Evolutionary conservation across 1,140 invertebrate genomes (phyloP), one percentile per base, ranked within the genome.

Genomic region (Cephus cinctus): DNA sequence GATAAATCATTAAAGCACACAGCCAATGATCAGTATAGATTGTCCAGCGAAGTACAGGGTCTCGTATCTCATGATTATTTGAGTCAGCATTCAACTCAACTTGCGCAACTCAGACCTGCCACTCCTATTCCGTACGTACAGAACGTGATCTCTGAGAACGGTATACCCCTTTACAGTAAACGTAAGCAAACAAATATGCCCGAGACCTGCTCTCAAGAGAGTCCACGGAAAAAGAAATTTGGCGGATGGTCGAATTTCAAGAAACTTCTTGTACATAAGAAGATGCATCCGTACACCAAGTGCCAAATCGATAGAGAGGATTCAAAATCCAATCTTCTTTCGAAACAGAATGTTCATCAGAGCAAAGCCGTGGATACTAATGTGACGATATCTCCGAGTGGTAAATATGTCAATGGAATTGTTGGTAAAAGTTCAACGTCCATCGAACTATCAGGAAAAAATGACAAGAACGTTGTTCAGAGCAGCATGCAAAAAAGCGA

Each of bases 71-170:
- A 79, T 46, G 80, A 81, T 58, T 75, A 70, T 34, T 59, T 78
- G 31, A 69, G 57, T 41, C 66, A 68, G 32, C 43, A 58, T 47
- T 23, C 61, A 15, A 59, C 59, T 4, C 63, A 71, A 41, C 41
- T 68, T 50, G 63, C 59, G 32, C 65, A 66, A 31, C 53, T 69
- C 2, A 68, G 81, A 62, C 63, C 73, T 25, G 76, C 80, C 18
- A 79, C 80, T 12, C 86, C 86, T 0, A 83, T 89, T 56, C 85
- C 87, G 0, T 90, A 86, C 54, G 77, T 90, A 0, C 88, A 87
- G 59, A 90, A 90, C 62, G 85, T 85, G 12, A 86, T 89, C n/a
- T 83, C 79, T 4, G 67, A 69, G 4, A 64, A 61, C 21, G 55
- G 59, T 2, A 46, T 44, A 19, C 38, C 54, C 1, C 59, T 56